These are phyloP conservation scores for Labrus mixtus DNA, from an alignment of 2,113 vertebrate genomes.

Conservation along the genomic window DNA sequence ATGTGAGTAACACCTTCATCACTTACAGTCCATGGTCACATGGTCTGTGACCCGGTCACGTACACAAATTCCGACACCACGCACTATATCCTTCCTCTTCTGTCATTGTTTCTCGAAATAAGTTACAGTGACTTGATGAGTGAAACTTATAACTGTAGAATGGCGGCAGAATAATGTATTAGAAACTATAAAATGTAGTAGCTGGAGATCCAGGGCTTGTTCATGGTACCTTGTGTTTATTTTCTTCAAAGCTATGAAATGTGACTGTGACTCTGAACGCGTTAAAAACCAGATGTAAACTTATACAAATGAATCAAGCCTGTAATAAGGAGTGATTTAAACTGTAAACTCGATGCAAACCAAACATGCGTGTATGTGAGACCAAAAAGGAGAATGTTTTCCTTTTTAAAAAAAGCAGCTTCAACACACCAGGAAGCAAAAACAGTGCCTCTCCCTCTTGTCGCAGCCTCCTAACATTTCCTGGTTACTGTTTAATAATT, in stretches of 20 bases:
- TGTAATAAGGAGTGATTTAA: neutral
- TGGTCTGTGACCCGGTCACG: constrained; percentile 66
- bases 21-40: constrained; percentile 42
- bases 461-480: too few species aligned
- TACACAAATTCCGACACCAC: constrained; percentile 34
- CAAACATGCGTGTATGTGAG: neutral
- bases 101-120: constrained; percentile 51
- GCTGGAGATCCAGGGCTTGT: neutral
- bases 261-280: neutral
- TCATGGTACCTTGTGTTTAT: neutral
- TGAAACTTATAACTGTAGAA: neutral
- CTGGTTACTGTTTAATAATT: constrained; percentile 42
- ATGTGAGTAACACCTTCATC: neutral
- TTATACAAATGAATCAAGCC: neutral
- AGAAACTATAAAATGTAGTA: too few species aligned
- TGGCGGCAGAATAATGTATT: neutral
- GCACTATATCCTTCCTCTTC: constrained; percentile 40
- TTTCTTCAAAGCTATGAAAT: neutral
- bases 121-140: neutral
- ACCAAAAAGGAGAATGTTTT: neutral
- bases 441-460: neutral
- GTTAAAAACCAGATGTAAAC: neutral
- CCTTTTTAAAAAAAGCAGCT: neutral
- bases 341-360: neutral
- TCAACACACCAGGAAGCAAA: constrained; percentile 14